Evolutionary conservation across 1,140 invertebrate species (phyloP).

Genomic region (Saxidomus purpurata): DNA sequence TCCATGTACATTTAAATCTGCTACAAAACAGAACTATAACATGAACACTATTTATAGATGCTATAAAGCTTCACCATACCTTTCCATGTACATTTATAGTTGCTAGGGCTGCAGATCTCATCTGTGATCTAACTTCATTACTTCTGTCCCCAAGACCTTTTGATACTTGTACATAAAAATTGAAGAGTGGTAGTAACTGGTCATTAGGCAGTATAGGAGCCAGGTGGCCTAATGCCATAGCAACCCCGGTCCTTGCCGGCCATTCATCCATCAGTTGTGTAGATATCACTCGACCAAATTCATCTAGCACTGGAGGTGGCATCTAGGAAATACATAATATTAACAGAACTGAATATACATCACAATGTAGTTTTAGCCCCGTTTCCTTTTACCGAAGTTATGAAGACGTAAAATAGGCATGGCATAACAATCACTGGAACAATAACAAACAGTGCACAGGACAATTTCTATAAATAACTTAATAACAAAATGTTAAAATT

Average conservation of each 20-base stretch:
- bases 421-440: too few relatives aligned
- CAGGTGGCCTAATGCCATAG: constrained; percentile 87
- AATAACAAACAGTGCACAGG: too few relatives aligned
- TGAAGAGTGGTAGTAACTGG: constrained; percentile 90
- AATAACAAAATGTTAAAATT: too few relatives aligned
- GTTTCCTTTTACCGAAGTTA: too few relatives aligned
- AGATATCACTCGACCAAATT: constrained; percentile 95
- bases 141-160: constrained; percentile 94
- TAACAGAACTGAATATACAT: too few relatives aligned
- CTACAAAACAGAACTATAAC: not conserved
- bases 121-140: constrained; percentile 93
- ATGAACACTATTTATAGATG: not conserved
- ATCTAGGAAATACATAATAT: too few relatives aligned
- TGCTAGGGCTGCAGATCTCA: constrained; percentile 97
- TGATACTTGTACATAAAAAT: constrained; percentile 94
- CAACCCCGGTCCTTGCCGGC: constrained; percentile 95
- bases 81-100: constrained; percentile 97
- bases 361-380: too few relatives aligned
- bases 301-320: constrained; percentile 95
- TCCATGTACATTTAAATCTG: too few relatives aligned
- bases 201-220: constrained; percentile 90
- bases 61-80: constrained; percentile 84
- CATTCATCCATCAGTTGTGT: constrained; percentile 94
- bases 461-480: too few relatives aligned
- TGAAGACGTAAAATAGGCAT: too few relatives aligned